phyloP scores from a whole-genome alignment of 2,888 invertebrate species.

The Drosophila aldrichi region DNA sequence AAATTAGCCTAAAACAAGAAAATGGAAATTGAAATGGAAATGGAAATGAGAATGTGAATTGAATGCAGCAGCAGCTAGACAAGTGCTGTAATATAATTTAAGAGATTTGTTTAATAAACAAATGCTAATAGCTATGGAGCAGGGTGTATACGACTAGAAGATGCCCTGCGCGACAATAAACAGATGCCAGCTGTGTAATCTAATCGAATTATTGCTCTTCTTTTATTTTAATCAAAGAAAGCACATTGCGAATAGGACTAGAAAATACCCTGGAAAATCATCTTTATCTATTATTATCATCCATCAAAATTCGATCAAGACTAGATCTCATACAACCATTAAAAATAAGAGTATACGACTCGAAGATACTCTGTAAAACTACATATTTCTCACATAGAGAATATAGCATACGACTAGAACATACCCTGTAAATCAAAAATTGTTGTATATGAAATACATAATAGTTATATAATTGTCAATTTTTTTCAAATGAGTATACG shows the following conservation, averaged over 20 bases:
- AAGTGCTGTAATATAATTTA: conserved; percentile 5
- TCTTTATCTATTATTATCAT: neutral
- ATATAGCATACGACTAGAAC: too few relatives aligned
- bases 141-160: neutral
- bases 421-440: too few relatives aligned
- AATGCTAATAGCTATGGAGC: accelerated
- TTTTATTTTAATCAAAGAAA: too few relatives aligned
- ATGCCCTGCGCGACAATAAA: neutral
- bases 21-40: neutral
- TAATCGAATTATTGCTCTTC: too few relatives aligned
- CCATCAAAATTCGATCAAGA: neutral
- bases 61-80: neutral
- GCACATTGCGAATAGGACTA: neutral
- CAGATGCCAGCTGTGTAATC: too few relatives aligned
- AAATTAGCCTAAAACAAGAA: conserved; percentile 2
- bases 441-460: too few relatives aligned
- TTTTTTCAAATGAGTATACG: neutral
- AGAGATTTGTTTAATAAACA: conserved; percentile 6
- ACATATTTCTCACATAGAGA: too few relatives aligned
- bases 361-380: neutral
- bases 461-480: too few relatives aligned
- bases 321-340: neutral
- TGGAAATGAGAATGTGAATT: neutral
- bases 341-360: neutral
- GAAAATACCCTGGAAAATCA: neutral